phyloP scores from a whole-genome alignment of 2,888 invertebrate genomes.

The Pelosia muscerda region DNA sequence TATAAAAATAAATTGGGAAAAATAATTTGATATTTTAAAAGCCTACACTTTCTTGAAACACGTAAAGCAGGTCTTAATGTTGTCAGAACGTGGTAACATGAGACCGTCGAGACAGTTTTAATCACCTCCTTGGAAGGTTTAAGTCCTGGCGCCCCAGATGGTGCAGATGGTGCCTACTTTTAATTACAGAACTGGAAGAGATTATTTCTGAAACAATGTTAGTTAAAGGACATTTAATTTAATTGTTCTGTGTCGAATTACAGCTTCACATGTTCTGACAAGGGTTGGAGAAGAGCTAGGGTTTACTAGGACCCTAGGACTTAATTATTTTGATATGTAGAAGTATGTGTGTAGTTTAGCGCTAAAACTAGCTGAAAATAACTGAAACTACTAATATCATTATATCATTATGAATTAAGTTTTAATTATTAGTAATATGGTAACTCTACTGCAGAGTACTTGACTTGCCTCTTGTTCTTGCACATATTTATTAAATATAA shows the following conservation, averaged over 20 bases:
- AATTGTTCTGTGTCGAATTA: slow-evolving; percentile 2
- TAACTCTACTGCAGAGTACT: no score
- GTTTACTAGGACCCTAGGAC: not conserved
- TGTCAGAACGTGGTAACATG: slow-evolving; percentile 16
- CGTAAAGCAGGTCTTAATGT: slow-evolving; percentile 9
- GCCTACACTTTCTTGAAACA: not conserved
- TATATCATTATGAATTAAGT: no score
- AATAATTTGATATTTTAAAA: not conserved
- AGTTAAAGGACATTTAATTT: slow-evolving; percentile 8
- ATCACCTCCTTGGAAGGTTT: slow-evolving; percentile 18
- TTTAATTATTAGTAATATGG: no score
- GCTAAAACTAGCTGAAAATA: no score
- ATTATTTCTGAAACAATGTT: slow-evolving; percentile 15
- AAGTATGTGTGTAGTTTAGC: not conserved
- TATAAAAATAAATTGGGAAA: not conserved
- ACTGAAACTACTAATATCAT: no score
- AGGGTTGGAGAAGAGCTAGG: not conserved
- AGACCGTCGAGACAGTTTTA: slow-evolving; percentile 18
- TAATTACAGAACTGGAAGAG: slow-evolving; percentile 14
- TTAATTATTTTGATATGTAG: not conserved
- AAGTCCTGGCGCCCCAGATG: slow-evolving; percentile 14
- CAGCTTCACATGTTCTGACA: slow-evolving; percentile 2
- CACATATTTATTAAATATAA: no score
- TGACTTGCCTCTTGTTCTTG: no score
- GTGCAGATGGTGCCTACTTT: slow-evolving; percentile 15